Base-by-base conservation (phyloP, 2,888 invertebrate species). In the Brachyptera risi region DNA sequence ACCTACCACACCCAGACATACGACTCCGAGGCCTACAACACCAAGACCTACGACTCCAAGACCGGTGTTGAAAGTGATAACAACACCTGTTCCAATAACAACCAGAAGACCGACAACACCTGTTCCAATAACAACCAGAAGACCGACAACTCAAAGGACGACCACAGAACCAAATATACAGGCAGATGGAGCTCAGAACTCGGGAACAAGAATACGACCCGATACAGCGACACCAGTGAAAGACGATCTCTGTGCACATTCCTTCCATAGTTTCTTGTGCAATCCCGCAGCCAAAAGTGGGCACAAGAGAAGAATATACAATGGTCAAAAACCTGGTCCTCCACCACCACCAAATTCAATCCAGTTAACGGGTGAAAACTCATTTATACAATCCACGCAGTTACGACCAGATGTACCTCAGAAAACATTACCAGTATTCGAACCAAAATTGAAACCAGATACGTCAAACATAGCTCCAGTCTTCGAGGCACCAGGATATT, bases 231-330 rank as follows among this genome's bases (percentile, higher is more conserved):
- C n/a, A n/a, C n/a, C n/a, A 38, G 37, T 24, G 23, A 3, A 35
- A 11, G 40, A 62, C 21, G 63, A 63, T 50, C 60, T 60, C 23
- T 65, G 65, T 24, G 60, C 26, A 4, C 65, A 63, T 23, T 56
- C 65, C 0, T 65, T 65, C 37, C 65, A 63, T 27, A 49, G 54
- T 21, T 65, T 56, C 57, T 35, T 65, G 5, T 65, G 63, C 42
- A 57, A 59, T 21, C 60, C 65, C 1, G 31, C 58, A 23, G 71
- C 1, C 71, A 73, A 1, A 69, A 72, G 0, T 63, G 69, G 17
- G 71, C n/a, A n/a, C n/a, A 72, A 1, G 71, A 73, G 26, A 65
- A 67, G 44, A 68, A 68, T 37, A 68, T 26, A 9, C 69, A 70
- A 1, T 69, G 69, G 15, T 68, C 69, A 0, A 67, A 5, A 4